Base-by-base conservation (phyloP, 2,113 vertebrate genomes). In the Clupea harengus region DNA sequence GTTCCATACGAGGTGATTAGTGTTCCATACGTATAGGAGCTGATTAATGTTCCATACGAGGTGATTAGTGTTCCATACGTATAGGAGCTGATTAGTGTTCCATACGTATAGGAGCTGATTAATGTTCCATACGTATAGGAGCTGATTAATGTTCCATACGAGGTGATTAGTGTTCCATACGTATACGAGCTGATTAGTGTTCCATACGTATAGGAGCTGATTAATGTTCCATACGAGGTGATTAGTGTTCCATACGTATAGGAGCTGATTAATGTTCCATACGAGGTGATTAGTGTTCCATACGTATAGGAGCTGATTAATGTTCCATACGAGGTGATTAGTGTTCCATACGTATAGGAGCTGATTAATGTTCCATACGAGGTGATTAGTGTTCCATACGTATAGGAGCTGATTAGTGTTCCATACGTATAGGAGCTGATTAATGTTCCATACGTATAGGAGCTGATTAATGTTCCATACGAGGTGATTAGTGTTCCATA, bases 171-270 rank as follows among this genome's bases (percentile, higher is more conserved):
- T n/a, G n/a, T n/a, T n/a, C n/a, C 32, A 17, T 32, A 15, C 4
- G 4, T 3, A 13, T 32, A 39, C 18, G 28, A 17, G 72, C 13
- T 39, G 72, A 39, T 83, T 72, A 45, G 82, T 81, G 82, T 85
- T 39, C 64, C 32, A 17, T 32, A 15, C 4, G 4, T 3, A 13
- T 32, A 39, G 39, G 28, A 17, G 72, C 13, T 39, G 72, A 39
- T 83, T 72, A 45, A 83, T 81, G 82, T 85, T 39, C 64, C 85
- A 18, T 54, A 18, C 67, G 28, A n/a, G n/a, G n/a, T n/a, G n/a
- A n/a, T n/a, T n/a, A n/a, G n/a, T n/a, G n/a, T n/a, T n/a, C n/a
- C 32, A 17, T 32, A 15, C 4, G 4, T 3, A 13, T 32, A 39
- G 39, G 28, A 17, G 72, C 13, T 39, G 72, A 39, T 83, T 72